These are phyloP conservation scores for Spinus olivaceus DNA, from an alignment of 2,797 vertebrate species.

Conservation along the genomic window DNA sequence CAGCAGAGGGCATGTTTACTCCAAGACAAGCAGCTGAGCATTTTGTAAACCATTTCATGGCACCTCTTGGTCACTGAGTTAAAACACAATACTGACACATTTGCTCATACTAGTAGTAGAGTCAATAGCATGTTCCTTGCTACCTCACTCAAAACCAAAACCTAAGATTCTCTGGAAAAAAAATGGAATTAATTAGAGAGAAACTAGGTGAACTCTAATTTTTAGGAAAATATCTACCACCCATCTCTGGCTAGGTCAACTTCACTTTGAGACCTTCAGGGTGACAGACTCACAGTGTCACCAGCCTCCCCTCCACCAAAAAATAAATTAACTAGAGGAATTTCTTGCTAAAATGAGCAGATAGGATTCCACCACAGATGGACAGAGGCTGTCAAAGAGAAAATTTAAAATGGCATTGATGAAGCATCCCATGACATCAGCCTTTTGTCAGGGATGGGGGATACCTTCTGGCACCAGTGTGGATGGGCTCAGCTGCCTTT, in stretches of 20 bases:
- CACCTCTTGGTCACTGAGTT: background rate
- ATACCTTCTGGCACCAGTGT: background rate
- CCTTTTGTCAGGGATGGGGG: background rate
- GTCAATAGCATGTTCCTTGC: background rate
- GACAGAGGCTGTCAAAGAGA: background rate
- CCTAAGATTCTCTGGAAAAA: background rate
- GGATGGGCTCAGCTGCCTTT: background rate
- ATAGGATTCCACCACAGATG: background rate
- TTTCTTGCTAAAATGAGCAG: background rate
- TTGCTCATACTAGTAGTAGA: background rate
- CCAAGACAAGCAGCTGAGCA: background rate
- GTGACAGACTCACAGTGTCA: background rate
- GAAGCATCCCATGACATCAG: background rate
- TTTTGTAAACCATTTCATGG: background rate
- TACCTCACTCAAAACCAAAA: background rate
- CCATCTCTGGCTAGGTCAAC: background rate
- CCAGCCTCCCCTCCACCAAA: accelerated
- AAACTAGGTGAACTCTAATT: background rate
- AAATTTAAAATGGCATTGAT: background rate
- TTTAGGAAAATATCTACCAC: background rate
- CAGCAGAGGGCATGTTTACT: slow-evolving; percentile 68
- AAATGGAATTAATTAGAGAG: background rate
- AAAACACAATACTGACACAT: background rate
- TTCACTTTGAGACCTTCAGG: background rate
- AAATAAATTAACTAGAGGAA: background rate